Evolutionary conservation across 37 sponge, comb jelly and placozoan species (phyloP).

Genomic region (Ianthella basta): DNA sequence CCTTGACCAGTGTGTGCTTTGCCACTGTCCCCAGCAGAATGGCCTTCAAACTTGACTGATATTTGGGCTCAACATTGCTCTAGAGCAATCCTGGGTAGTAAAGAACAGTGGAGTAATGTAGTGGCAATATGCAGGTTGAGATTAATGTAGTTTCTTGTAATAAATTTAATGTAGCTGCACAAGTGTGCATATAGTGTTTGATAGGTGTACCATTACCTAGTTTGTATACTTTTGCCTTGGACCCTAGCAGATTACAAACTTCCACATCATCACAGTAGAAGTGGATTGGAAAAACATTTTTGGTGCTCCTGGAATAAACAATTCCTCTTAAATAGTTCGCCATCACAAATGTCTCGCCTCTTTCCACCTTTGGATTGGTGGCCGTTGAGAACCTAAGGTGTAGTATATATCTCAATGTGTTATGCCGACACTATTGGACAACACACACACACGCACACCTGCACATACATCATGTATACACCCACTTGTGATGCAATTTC

Average conservation of each 20-base stretch:
- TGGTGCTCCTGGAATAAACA: conserved; percentile 30
- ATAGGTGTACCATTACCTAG: conserved; percentile 19
- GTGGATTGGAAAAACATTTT: conserved; percentile 49
- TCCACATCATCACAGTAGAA: conserved; percentile 73
- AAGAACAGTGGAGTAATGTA: no score
- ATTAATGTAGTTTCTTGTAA: no score
- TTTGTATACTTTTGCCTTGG: conserved; percentile 57
- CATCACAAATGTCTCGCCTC: conserved; percentile 66
- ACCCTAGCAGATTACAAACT: conserved; percentile 61
- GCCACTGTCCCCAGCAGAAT: conserved; percentile 51
- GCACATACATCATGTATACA: neutral
- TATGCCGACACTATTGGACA: no score
- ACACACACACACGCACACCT: no score
- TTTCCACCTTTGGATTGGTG: conserved; percentile 9
- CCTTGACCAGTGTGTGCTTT: conserved; percentile 11
- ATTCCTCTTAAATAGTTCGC: conserved; percentile 20
- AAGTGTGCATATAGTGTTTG: no score
- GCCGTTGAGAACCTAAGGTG: neutral
- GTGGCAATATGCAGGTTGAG: no score
- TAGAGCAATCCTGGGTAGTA: conserved; percentile 43
- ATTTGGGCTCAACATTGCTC: conserved; percentile 46
- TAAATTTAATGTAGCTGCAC: no score
- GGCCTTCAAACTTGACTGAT: conserved; percentile 28
- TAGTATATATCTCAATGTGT: no score
- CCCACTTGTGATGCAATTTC: conserved; percentile 1